These are phyloP conservation scores for Harpagifer antarcticus DNA, from an alignment of 2,797 vertebrate species.

Conservation along the genomic window DNA sequence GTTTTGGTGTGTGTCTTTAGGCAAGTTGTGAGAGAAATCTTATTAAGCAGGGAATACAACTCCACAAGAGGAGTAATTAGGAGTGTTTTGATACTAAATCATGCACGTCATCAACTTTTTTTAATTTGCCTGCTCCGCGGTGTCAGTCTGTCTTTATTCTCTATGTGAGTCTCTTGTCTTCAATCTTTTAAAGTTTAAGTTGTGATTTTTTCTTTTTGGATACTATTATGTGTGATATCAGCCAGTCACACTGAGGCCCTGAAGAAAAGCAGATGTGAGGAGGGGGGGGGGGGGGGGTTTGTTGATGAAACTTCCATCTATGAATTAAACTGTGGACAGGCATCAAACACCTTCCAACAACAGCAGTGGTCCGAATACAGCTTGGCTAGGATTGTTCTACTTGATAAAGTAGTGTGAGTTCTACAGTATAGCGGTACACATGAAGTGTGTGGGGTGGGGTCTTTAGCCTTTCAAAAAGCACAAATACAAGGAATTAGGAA, in stretches of 20 bases:
- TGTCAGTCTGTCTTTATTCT: conserved; percentile 9
- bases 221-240: not conserved
- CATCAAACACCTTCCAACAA: too few relatives aligned
- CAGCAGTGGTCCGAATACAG: too few relatives aligned
- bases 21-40: conserved; percentile 49
- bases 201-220: not conserved
- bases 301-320: too few relatives aligned
- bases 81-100: conserved; percentile 56
- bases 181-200: not conserved
- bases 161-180: not conserved
- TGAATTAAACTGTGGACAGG: too few relatives aligned
- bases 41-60: conserved; percentile 65
- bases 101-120: conserved; percentile 21
- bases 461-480: not conserved
- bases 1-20: conserved; percentile 50
- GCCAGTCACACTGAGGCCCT: not conserved
- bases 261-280: not conserved
- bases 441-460: not conserved
- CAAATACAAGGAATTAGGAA: conserved; percentile 1
- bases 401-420: too few relatives aligned
- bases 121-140: conserved; percentile 8
- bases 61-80: conserved; percentile 66
- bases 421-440: too few relatives aligned
- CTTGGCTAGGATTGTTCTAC: too few relatives aligned
- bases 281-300: too few relatives aligned